Percentiles rank a stretch among this genome's conserved stretches.
These are phyloP conservation scores for Riparia riparia DNA, from an alignment of 2,113 vertebrate genomes.

Conservation along the genomic window DNA sequence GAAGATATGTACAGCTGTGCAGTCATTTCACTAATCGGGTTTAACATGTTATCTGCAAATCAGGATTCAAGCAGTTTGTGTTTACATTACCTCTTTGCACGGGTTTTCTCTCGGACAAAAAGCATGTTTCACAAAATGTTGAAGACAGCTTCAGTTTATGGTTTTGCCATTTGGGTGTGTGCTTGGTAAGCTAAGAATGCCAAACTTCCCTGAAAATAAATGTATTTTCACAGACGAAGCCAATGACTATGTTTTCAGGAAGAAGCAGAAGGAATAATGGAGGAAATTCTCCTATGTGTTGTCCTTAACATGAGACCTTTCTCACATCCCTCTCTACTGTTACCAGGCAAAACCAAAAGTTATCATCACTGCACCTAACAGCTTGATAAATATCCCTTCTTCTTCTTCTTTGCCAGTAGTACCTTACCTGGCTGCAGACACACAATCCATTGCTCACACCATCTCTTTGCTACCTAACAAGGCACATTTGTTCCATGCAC, in stretches of 20 bases:
- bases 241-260: background rate
- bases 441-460: rapidly evolving
- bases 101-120: background rate
- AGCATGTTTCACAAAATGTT: background rate
- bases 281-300: background rate
- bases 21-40: background rate
- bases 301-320: background rate
- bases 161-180: background rate
- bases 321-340: background rate
- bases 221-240: background rate
- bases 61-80: background rate
- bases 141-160: background rate
- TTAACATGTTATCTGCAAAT: background rate
- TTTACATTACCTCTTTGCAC: background rate
- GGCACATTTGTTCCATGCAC: background rate
- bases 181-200: background rate
- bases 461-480: background rate
- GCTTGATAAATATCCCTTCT: background rate
- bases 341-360: background rate
- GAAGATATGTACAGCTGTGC: background rate
- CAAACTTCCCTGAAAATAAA: background rate
- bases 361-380: background rate
- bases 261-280: background rate
- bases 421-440: background rate
- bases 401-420: background rate